phyloP scores from a whole-genome alignment of 1,140 invertebrate species.

The Rhyacophila brunnea region DNA sequence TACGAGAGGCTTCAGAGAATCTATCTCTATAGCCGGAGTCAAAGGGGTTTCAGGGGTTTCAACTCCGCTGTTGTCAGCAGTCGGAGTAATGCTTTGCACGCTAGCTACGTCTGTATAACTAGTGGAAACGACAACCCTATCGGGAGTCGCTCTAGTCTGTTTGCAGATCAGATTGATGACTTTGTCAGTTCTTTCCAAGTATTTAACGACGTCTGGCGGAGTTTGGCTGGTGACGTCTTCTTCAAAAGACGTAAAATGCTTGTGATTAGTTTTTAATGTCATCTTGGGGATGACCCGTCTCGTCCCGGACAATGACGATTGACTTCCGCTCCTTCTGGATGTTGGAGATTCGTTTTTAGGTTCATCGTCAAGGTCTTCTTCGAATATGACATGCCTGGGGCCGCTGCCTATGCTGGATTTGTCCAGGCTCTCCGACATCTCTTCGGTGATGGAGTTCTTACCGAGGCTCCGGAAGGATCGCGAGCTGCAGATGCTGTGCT shows the following conservation, averaged over 20 bases:
- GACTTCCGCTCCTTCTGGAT: conserved; percentile 30
- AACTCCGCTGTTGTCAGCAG: neutral
- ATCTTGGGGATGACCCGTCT: conserved; percentile 26
- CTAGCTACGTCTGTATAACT: conserved; percentile 27
- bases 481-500: conserved; percentile 33
- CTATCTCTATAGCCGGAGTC: conserved; percentile 26
- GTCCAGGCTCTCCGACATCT: conserved; percentile 32
- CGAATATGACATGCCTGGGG: conserved; percentile 32
- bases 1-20: conserved; percentile 13
- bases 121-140: conserved; percentile 24
- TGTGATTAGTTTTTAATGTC: conserved; percentile 29
- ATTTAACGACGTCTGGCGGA: conserved; percentile 34
- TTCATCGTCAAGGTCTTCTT: conserved; percentile 32
- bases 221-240: conserved; percentile 33
- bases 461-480: conserved; percentile 33
- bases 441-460: conserved; percentile 32
- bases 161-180: conserved; percentile 27
- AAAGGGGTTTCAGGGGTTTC: conserved; percentile 12
- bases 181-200: conserved; percentile 33
- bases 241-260: conserved; percentile 34
- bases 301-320: conserved; percentile 26
- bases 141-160: conserved; percentile 25
- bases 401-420: conserved; percentile 34
- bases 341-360: conserved; percentile 28
- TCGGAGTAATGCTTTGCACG: conserved; percentile 20